A percentile compares a stretch with the other conserved stretches of the same genome.
Evolutionary conservation across 2,888 invertebrate species (phyloP).

Genomic region (Enchytraeus crypticus): DNA sequence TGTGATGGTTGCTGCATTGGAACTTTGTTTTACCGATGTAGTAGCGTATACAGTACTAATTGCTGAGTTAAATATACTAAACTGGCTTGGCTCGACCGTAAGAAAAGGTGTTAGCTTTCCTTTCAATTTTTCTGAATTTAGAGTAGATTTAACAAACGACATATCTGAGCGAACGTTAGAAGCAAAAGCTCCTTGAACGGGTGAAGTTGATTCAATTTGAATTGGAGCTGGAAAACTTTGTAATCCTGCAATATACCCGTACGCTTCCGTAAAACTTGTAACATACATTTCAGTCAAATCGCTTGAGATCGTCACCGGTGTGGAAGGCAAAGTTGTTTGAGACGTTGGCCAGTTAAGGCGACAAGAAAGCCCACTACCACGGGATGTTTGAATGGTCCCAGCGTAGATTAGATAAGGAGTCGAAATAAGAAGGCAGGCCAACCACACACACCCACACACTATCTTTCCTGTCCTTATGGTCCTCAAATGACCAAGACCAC

Average conservation of each 20-base stretch:
- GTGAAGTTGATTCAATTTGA: too few species aligned
- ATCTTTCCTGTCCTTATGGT: too few species aligned
- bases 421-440: neutral
- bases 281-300: too few species aligned
- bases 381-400: neutral
- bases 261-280: too few species aligned
- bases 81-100: slow-evolving; percentile 10
- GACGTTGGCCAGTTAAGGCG: neutral
- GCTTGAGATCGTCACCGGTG: too few species aligned
- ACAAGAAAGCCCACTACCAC: neutral
- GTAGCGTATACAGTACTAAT: slow-evolving; percentile 3
- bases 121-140: too few species aligned
- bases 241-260: too few species aligned
- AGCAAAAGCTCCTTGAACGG: too few species aligned
- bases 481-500: slow-evolving; percentile 17
- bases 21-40: too few species aligned
- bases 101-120: too few species aligned
- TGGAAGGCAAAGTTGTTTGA: slow-evolving; percentile 1
- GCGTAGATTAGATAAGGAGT: neutral
- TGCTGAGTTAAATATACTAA: slow-evolving; percentile 8
- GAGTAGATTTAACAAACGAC: too few species aligned
- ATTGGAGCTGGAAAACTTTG: slow-evolving; percentile 13
- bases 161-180: too few species aligned
- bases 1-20: neutral
- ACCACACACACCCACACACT: neutral